Base-by-base conservation (phyloP, 2,888 invertebrate genomes). In the Idaea biselata region DNA sequence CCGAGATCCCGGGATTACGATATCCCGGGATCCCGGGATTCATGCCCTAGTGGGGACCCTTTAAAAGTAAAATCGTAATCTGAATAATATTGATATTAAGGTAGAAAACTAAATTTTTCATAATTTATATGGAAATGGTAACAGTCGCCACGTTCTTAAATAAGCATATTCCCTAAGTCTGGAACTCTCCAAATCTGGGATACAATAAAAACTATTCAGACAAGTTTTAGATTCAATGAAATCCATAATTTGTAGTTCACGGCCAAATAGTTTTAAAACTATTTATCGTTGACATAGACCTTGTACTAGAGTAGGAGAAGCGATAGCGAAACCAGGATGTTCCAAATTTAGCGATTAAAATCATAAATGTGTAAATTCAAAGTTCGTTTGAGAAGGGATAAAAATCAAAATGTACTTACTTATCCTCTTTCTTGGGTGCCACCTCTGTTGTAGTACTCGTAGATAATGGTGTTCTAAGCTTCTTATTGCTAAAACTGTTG, bases 401-500 rank as follows among this genome's bases (percentile, higher is more conserved):
- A 44, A 44, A n/a, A 55, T 54, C 65, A 60, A 62, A 59, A 32
- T 8, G n/a, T 18, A 88, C 89, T 88, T 75, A 91, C 91, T 87
- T 92, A 68, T 91, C 89, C 5, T 87, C 86, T 65, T 88, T 44
- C 3, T 44, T 84, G 59, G 86, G 73, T 17, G 84, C 84, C 32
- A 80, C 78, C 67, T 82, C 80, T 0, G 85, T 85, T 0, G 91
- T 90, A n/a, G 89, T 44, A 44, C 44, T 44, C 14, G 44, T 56
- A 17, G 56, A 89, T 60, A 91, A 69, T 31, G 86, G 87, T 18
- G 82, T 79, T 64, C 81, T 72, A 63, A 75, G 81, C 64, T 73
- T 85, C 58, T 78, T 75, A 74, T 86, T 87, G 60, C 82, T 82
- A 68, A 85, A 84, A 77, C 74, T 85, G n/a, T 82, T 69, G 16